These are phyloP conservation scores for Mesorhabditis spiculigera DNA, from an alignment of 2,888 invertebrate genomes.

Conservation along the genomic window DNA sequence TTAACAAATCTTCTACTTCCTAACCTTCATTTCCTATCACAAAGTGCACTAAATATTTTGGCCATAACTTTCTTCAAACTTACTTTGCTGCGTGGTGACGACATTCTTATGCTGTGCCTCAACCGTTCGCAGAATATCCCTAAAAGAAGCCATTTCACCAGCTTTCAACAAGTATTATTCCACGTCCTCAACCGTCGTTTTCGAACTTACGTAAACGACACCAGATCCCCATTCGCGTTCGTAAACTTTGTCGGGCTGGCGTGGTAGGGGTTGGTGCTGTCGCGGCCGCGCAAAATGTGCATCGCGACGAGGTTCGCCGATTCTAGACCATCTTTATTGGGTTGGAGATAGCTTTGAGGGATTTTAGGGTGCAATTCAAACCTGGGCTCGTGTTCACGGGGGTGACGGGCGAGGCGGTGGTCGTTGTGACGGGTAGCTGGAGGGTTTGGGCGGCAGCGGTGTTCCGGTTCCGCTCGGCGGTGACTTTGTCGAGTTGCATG, in stretches of 20 bases:
- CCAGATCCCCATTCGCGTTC: conserved; percentile 30
- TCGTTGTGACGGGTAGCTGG: not conserved
- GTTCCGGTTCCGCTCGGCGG: too few relatives aligned
- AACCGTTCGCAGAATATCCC: not conserved
- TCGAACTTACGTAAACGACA: conserved; percentile 32
- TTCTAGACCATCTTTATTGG: not conserved
- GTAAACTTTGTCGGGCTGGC: conserved; percentile 44
- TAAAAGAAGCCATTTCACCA: not conserved
- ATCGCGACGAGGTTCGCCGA: conserved; percentile 22
- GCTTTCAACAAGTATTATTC: not conserved
- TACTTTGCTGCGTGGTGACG: not conserved
- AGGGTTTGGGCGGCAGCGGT: too few relatives aligned
- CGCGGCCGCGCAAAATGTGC: conserved; percentile 19
- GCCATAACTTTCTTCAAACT: not conserved
- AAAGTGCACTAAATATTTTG: too few relatives aligned
- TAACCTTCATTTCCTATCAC: too few relatives aligned
- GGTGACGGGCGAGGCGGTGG: not conserved
- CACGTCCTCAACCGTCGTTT: not conserved
- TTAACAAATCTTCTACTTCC: too few relatives aligned
- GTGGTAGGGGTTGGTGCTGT: conserved; percentile 24
- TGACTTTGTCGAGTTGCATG: not conserved
- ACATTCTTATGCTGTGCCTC: not conserved
- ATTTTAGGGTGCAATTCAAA: not conserved
- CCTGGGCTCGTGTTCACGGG: conserved; percentile 2
- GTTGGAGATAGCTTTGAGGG: not conserved